A percentile compares a stretch with the other conserved stretches of the same genome.
Conservation (phyloP, 2,888 invertebrate species). For the Patella depressa region DNA sequence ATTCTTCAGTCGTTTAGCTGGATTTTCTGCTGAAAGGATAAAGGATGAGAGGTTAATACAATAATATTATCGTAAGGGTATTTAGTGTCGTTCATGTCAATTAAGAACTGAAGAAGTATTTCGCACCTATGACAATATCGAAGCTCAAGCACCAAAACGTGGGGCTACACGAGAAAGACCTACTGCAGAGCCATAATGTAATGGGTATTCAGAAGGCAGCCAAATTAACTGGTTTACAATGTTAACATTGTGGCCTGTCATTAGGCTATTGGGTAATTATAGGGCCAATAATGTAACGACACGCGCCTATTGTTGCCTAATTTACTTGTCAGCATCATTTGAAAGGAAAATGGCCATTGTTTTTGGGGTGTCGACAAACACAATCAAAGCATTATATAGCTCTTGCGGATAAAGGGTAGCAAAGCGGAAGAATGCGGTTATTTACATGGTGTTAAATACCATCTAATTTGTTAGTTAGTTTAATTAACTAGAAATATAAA, state of each 20-base stretch:
- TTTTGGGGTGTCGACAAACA: background rate
- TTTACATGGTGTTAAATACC: constrained; percentile 2
- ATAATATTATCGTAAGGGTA: background rate
- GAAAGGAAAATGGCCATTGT: background rate
- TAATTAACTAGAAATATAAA: background rate
- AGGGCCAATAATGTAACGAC: constrained; percentile 7
- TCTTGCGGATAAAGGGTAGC: background rate
- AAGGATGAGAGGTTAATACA: background rate
- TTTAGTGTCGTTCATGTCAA: background rate
- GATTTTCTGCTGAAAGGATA: background rate
- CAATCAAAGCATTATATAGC: background rate
- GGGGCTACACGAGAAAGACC: no score
- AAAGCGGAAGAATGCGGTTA: background rate
- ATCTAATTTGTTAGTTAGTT: constrained; percentile 2
- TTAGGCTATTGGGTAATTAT: background rate
- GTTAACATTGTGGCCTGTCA: background rate
- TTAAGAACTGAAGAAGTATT: background rate
- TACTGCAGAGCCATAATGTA: background rate
- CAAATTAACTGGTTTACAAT: constrained; percentile 1
- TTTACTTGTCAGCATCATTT: background rate
- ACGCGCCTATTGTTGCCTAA: constrained; percentile 10
- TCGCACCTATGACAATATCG: background rate
- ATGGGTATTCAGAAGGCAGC: background rate
- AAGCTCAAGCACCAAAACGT: background rate
- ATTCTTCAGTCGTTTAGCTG: constrained; percentile 25